Evolutionary conservation across 2,113 vertebrate species (phyloP), one percentile per base, ranked within the genome.

Genomic region (Silurus asotus): DNA sequence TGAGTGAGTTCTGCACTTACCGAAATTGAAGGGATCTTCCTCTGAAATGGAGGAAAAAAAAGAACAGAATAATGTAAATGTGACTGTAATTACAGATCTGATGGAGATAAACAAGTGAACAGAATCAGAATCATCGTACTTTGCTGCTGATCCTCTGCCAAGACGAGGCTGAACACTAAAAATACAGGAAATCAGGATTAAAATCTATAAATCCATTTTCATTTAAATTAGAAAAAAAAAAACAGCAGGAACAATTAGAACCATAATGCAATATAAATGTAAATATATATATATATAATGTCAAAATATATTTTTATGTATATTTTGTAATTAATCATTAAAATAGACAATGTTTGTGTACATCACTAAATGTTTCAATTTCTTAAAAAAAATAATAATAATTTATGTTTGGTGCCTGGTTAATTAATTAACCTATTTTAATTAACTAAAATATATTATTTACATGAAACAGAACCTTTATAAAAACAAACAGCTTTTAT

Each of bases 1-100:
- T 28, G 17, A 17, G 25, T 45, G 55, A 51, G 2, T 15, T 19
- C 25, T 14, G 10, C 37, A 85, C 90, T 94, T 89, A 96, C 95
- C 95, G 84, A 95, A 96, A 28, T 91, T 93, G 58, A 96, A 96
- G 6, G 94, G 94, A 28, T 95, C 92, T 5, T 95, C 93, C 79
- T 92, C 92, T 64, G 75, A 20, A 7, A 53, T 86, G 79, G 62
- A 61, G 25, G 37, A 37, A 67, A 49, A 5, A 9, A n/a, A 1
- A 81, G 13, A 80, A 83, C 20, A 81, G 13, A 62, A 8, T 56
- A 8, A 10, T 51, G 59, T 86, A 28, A 86, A 7, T 51, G 25
- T 28, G 23, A 37, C 13, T 13, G 37, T 37, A 37, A 37, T 37
- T 37, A 37, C 37, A 37, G 37, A 37, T 37, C 37, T 37, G 2